Evolutionary conservation across 1,140 invertebrate genomes (phyloP).

Genomic region (Hylyphantes graminicola): DNA sequence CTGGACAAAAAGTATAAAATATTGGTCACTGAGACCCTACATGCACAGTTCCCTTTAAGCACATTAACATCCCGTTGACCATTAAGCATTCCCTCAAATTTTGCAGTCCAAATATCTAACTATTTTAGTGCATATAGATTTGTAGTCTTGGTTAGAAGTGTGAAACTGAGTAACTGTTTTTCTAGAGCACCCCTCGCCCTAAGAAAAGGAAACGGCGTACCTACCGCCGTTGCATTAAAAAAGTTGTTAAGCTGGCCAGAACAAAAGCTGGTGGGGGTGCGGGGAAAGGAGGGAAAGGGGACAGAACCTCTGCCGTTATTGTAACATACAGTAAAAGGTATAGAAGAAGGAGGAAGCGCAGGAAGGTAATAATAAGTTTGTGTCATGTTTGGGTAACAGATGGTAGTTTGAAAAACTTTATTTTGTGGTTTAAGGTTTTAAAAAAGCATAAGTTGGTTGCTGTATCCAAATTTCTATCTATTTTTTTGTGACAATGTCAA

Average conservation of each 20-base stretch:
- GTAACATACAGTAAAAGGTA: conserved; percentile 3
- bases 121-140: too few species aligned
- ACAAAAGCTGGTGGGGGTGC: conserved; percentile 17
- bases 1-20: too few species aligned
- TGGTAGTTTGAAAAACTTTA: not conserved
- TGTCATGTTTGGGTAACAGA: not conserved
- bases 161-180: too few species aligned
- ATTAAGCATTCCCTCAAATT: too few species aligned
- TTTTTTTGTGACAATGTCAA: too few species aligned
- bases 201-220: conserved; percentile 7
- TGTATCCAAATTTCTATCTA: too few species aligned
- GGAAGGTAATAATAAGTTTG: not conserved
- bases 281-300: conserved; percentile 8
- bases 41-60: too few species aligned
- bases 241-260: conserved; percentile 31
- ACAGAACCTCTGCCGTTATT: not conserved
- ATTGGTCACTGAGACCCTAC: too few species aligned
- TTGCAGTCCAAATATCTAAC: too few species aligned
- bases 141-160: too few species aligned
- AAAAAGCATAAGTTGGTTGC: too few species aligned
- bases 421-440: not conserved
- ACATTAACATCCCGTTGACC: too few species aligned
- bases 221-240: conserved; percentile 1
- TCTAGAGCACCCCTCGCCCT: not conserved
- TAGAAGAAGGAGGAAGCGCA: conserved; percentile 11